Evolutionary conservation across 1,140 invertebrate genomes (phyloP), one percentile per base, ranked within the genome.

Genomic region (Drosophila jambulina): DNA sequence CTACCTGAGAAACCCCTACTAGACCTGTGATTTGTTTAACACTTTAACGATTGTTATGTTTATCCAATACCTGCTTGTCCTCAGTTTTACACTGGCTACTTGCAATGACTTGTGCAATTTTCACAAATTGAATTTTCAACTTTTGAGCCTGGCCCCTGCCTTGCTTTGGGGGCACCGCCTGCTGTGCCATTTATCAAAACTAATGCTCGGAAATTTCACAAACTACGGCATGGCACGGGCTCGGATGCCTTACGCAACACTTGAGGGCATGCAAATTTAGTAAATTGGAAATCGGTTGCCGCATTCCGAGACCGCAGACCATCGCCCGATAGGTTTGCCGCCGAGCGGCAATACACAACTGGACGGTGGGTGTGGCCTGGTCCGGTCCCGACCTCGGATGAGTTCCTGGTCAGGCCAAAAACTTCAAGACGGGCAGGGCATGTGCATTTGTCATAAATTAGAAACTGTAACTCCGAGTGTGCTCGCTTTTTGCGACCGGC

Each of bases 401-500:
- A 64, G 45, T 72, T 76, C 64, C 51, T 72, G 59, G 46, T 68
- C 63, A 56, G 82, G 74, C 71, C 82, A 61, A 78, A 80, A 81
- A 83, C 83, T 82, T 80, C 59, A 88, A 90, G 85, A 59, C 56
- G 74, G 74, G 49, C 49, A 51, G 49, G 75, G 64, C 85, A 90
- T 85, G 85, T 90, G 85, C 85, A 90, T 82, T 90, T 90, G 85
- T 90, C 85, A 85, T 90, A 90, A 90, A 90, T 90, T 90, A 90
- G 81, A 90, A 90, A 90, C 82, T 85, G 81, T 81, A 87, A 88
- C 84, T 90, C 61, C 51, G 60, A 72, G 70, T 62, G 70, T 69
- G 74, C 49, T 69, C 32, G 68, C 68, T 51, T 60, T 70, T 79
- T 43, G 54, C 59, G 21, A 10, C 40, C 61, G 42, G 48, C 54